Percentiles rank a stretch among this genome's conserved stretches.
phyloP scores from a whole-genome alignment of 2,797 vertebrate genomes.

The Triplophysa bombifrons region DNA sequence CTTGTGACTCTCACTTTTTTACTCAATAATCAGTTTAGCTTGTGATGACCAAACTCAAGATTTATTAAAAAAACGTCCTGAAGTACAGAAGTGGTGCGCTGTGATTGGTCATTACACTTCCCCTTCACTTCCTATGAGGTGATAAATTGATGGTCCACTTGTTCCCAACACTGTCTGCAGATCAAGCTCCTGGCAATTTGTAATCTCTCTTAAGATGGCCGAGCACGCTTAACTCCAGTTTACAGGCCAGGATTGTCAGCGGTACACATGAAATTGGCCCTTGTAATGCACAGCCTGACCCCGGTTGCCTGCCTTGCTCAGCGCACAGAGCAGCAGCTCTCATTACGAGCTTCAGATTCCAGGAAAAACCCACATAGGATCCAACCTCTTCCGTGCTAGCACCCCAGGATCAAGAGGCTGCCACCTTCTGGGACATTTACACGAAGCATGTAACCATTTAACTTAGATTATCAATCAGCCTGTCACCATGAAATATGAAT shows the following conservation, averaged over 20 bases:
- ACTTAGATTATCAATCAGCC: constrained; percentile 41
- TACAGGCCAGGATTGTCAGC: neutral
- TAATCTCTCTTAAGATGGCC: neutral
- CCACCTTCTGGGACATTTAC: neutral
- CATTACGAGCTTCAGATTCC: neutral
- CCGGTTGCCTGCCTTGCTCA: constrained; percentile 18
- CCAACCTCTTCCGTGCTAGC: constrained; percentile 14
- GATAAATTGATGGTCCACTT: neutral
- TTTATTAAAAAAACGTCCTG: neutral
- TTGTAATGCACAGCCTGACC: constrained; percentile 17
- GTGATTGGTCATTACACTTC: neutral
- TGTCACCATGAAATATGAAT: constrained; percentile 37
- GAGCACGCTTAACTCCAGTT: neutral
- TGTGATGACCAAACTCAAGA: too few relatives aligned
- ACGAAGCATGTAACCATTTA: neutral
- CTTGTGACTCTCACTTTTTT: too few relatives aligned
- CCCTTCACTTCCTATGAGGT: neutral
- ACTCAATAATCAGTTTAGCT: too few relatives aligned
- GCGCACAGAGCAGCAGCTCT: neutral
- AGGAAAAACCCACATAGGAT: neutral
- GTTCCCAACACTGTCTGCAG: neutral
- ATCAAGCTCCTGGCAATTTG: neutral
- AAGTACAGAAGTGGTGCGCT: neutral
- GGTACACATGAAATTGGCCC: neutral
- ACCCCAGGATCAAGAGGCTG: constrained; percentile 5